Conservation (phyloP, 2,797 vertebrate species). For the Paguma larvata region DNA sequence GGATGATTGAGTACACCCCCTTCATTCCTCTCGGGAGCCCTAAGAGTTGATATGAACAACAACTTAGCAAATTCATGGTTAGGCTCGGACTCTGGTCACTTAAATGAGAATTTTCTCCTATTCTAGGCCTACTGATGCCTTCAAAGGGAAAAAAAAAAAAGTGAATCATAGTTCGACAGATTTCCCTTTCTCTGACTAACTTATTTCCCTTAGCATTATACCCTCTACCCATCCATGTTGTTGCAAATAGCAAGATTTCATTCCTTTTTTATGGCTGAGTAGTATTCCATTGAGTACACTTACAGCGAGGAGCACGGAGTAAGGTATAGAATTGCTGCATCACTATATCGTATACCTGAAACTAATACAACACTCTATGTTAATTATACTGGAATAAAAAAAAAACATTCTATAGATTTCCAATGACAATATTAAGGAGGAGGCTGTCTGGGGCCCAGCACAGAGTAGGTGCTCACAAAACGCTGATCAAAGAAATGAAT, state of each 20-base stretch:
- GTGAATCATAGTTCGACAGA: background rate
- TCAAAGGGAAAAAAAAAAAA: background rate
- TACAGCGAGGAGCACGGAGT: background rate
- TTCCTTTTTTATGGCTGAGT: background rate
- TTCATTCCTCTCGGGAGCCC: background rate
- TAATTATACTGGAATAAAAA: background rate
- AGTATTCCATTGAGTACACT: background rate
- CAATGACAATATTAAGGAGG: background rate
- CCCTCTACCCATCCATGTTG: background rate
- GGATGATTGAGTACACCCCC: background rate
- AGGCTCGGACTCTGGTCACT: conserved; percentile 29
- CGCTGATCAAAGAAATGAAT: background rate
- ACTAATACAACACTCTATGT: background rate
- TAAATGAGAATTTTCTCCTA: background rate
- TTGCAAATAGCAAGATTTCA: background rate
- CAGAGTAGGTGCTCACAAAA: background rate
- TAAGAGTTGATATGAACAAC: background rate
- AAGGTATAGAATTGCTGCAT: background rate
- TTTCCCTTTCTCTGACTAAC: background rate
- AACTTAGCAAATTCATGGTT: conserved; percentile 38
- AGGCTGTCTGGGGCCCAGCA: background rate
- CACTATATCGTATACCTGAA: background rate
- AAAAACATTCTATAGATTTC: background rate
- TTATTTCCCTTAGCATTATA: background rate
- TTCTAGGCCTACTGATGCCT: background rate